phyloP scores from a whole-genome alignment of 2,888 invertebrate species.

The Lamellibrachia columna region DNA sequence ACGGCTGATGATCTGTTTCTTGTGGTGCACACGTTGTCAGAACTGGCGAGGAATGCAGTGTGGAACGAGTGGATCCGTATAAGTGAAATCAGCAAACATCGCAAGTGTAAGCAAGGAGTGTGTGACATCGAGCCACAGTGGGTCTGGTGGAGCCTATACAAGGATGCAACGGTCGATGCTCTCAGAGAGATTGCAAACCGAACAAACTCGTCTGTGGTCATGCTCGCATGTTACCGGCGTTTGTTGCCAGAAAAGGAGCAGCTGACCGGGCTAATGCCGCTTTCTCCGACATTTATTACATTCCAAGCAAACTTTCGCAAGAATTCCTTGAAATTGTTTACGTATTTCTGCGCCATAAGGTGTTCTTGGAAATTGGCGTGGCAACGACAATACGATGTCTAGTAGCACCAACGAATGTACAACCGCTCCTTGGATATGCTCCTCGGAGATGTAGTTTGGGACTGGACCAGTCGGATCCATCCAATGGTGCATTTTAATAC shows the following conservation, averaged over 20 bases:
- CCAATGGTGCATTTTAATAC: constrained; percentile 39
- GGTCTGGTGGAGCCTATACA: constrained; percentile 42
- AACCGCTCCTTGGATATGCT: constrained; percentile 33
- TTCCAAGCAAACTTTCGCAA: constrained; percentile 35
- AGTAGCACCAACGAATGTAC: constrained; percentile 26
- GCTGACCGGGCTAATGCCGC: constrained; percentile 36
- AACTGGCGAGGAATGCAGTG: constrained; percentile 21
- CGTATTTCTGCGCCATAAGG: constrained; percentile 35
- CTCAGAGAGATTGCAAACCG: constrained; percentile 27
- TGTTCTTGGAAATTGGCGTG: constrained; percentile 44
- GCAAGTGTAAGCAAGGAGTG: constrained; percentile 41
- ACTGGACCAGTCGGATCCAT: constrained; percentile 27
- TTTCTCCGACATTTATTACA: constrained; percentile 42
- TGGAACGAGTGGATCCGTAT: constrained; percentile 37
- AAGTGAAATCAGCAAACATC: constrained; percentile 34
- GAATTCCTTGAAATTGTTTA: constrained; percentile 33
- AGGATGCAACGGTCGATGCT: constrained; percentile 24
- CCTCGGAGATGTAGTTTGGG: constrained; percentile 31
- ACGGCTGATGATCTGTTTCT: constrained; percentile 42
- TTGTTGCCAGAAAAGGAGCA: constrained; percentile 36
- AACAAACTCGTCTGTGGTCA: not conserved
- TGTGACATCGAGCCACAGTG: constrained; percentile 40
- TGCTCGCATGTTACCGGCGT: constrained; percentile 33
- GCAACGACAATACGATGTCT: constrained; percentile 39
- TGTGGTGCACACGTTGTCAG: constrained; percentile 23